phyloP scores from a whole-genome alignment of 2,113 vertebrate genomes.

The Eublepharis macularius region DNA sequence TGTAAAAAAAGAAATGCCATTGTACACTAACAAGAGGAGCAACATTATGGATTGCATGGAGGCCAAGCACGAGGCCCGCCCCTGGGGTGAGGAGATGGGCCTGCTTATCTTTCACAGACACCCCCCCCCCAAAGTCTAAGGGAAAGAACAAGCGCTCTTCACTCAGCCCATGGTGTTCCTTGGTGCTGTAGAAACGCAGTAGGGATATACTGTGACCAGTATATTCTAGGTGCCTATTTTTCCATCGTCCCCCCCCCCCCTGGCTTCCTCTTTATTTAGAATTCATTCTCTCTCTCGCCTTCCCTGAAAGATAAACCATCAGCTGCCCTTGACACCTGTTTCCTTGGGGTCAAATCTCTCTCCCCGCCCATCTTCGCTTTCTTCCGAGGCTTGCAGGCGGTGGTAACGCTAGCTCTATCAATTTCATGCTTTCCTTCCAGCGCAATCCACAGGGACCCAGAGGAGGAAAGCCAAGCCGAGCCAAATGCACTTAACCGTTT shows the following conservation, averaged over 20 bases:
- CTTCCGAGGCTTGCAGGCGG: not conserved
- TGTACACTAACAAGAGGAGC: not conserved
- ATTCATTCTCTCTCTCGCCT: not conserved
- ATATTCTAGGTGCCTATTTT: not conserved
- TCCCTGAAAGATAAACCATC: slow-evolving; percentile 9
- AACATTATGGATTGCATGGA: not conserved
- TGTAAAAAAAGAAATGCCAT: too few relatives aligned
- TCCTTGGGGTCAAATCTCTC: slow-evolving; percentile 6
- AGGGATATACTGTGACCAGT: not conserved
- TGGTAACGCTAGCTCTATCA: slow-evolving; percentile 3
- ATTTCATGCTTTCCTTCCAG: slow-evolving; percentile 3
- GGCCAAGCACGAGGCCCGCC: not conserved
- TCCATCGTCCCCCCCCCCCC: not conserved
- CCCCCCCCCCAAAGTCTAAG: not conserved
- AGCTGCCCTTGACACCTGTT: slow-evolving; percentile 15
- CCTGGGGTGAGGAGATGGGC: not conserved
- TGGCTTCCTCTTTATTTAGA: slow-evolving; percentile 8
- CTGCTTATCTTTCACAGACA: not conserved
- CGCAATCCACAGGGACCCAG: not conserved
- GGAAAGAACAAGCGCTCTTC: not conserved
- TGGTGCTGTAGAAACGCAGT: not conserved
- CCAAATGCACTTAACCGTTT: not conserved
- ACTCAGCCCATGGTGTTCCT: not conserved
- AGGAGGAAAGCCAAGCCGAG: not conserved
- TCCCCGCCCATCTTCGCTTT: not conserved